Conservation (phyloP, 2,797 vertebrate genomes). For the Oreortyx pictus region DNA sequence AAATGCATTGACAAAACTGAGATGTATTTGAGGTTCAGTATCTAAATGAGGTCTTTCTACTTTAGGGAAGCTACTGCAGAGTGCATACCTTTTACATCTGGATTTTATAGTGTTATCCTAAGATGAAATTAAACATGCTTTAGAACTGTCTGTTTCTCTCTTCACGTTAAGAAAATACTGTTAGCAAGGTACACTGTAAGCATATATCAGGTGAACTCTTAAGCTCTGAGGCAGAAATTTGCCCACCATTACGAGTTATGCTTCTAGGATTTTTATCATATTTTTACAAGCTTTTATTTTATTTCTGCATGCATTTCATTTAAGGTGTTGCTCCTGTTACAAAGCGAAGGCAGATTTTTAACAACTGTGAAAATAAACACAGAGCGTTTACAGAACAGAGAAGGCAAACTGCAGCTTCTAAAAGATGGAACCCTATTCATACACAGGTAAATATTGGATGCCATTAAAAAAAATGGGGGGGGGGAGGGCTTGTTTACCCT, state of each 20-base stretch:
- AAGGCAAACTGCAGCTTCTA: slow-evolving; percentile 70
- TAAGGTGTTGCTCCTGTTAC: slow-evolving; percentile 67
- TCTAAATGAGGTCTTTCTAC: neutral
- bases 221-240: neutral
- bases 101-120: neutral
- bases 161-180: neutral
- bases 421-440: slow-evolving; percentile 68
- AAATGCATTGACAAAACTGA: neutral
- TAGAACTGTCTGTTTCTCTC: neutral
- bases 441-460: slow-evolving; percentile 74
- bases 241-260: neutral
- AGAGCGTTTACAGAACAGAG: slow-evolving; percentile 76
- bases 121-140: neutral
- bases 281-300: neutral
- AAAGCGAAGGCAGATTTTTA: slow-evolving; percentile 75
- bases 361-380: slow-evolving; percentile 71
- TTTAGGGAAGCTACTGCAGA: neutral
- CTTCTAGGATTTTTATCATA: neutral
- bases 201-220: neutral
- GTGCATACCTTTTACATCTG: neutral
- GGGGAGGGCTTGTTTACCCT: neutral
- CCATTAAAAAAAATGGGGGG: neutral
- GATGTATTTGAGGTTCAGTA: neutral
- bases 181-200: neutral
- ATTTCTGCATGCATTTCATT: slow-evolving; percentile 50